Evolutionary conservation across 1,140 invertebrate species (phyloP), one percentile per base, ranked within the genome.

Genomic region (Formica exsecta): DNA sequence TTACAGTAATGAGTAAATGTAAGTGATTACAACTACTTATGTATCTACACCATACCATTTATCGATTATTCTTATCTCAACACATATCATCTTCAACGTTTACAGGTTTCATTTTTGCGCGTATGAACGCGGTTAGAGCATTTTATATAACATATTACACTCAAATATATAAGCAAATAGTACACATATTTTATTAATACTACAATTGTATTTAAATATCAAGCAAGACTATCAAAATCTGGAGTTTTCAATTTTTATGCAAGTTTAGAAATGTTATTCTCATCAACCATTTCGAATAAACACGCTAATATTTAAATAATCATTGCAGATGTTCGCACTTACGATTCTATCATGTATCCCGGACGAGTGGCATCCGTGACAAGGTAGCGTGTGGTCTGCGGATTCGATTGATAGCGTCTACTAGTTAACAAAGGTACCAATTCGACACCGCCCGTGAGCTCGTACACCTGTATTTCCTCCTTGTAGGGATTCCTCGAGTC

Each of bases 371-470:
- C 95, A 88, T 97, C 96, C 22, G 96, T 96, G 32, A 94, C 95
- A 76, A 95, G 94, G 76, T 92, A 91, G 65, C 92, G 93, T 48
- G 83, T 90, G 36, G 86, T 86, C 61, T 88, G 89, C 62, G 91
- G 92, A 85, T 92, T 83, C 66, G 93, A 91, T 80, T 92, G 86
- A 87, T 93, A 87, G 75, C 90, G 91, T 84, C 96, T 94, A 85
- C 96, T 95, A 19, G 96, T 96, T 85, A 97, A 94, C 41, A 97
- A 93, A n/a, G 97, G 96, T 41, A 97, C 97, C 87, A 97, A 94
- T 94, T 97, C 97, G 79, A 97, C 95, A 51, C 97, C 97, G 9
- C 96, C 95, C 92, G 95, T 96, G 89, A 96, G 73, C 86, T 92
- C 90, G 89, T 93, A 94, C 51, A 93, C 87, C 73, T 94, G 91